Base-by-base conservation (phyloP, 2,113 vertebrate genomes). In the Arenaria interpres region DNA sequence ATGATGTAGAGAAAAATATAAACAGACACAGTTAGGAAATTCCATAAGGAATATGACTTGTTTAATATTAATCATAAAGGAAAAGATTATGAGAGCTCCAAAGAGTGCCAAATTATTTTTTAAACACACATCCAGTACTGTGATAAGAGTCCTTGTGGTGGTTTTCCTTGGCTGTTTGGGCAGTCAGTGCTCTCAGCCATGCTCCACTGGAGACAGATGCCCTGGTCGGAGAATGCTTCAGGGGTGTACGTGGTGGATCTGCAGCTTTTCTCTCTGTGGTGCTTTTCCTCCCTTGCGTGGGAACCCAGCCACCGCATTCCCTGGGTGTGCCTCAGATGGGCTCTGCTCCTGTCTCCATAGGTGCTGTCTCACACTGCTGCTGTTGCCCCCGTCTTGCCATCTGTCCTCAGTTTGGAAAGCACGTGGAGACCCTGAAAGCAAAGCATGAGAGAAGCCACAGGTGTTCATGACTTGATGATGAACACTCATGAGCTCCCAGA, bases 61-160 rank as follows among this genome's bases (percentile, higher is more conserved):
- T 89, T 93, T 89, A 85, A 96, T 96, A 96, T 96, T 97, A 93
- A 96, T 96, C 96, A 96, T 94, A 74, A 96, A 97, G 97, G 96
- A 96, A 95, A 94, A 93, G 96, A 93, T 93, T 80, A 88, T 41
- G 85, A 91, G 94, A 59, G 67, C 75, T 63, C 74, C 63, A 14
- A 1, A 54, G 86, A 69, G 93, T 77, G 96, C 93, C 97, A 96
- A 19, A 19, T 85, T 69, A 92, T 95, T 89, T 46, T 18, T 6
- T 95, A 27, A 87, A 39, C 72, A 39, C 7, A 3, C 75, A 71
- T 62, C 39, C 95, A 35, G 10, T 9, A 5, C 75, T 60, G 91
- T 24, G 92, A 93, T 93, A 66, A 79, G 92, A 92, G 69, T 57
- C 73, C 71, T 81, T 3, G 23, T 1, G 6, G 17, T 63, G 89